Percentiles rank a stretch among this genome's conserved stretches.
These are phyloP conservation scores for Glaucidium brasilianum DNA, from an alignment of 2,113 vertebrate genomes.

Conservation along the genomic window DNA sequence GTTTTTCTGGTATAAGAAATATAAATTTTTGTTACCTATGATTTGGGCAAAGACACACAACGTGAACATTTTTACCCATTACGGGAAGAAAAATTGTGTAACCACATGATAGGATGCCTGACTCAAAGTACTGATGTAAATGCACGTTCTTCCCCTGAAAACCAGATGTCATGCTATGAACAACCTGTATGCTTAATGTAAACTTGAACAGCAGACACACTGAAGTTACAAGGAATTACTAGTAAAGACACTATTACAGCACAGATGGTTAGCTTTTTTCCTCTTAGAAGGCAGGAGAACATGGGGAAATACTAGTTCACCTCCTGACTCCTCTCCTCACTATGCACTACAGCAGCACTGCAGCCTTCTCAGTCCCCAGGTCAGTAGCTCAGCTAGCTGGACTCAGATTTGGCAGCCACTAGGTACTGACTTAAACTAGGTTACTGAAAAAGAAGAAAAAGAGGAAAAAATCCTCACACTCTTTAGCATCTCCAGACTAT, in stretches of 20 bases:
- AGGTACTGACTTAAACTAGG: background rate
- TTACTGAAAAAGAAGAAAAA: background rate
- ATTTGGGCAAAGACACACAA: background rate
- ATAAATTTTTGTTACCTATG: background rate
- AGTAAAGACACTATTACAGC: background rate
- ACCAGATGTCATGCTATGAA: background rate
- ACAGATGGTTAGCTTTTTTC: background rate
- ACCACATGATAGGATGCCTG: background rate
- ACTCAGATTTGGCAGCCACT: background rate
- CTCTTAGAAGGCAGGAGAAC: background rate
- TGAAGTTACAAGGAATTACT: background rate
- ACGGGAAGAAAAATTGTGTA: background rate
- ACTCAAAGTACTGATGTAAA: background rate
- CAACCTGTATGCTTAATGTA: background rate
- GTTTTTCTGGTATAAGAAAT: background rate
- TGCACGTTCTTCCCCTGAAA: background rate
- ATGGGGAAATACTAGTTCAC: background rate
- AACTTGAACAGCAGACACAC: background rate
- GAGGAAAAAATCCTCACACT: background rate
- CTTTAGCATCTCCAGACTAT: background rate
- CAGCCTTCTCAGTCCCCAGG: background rate
- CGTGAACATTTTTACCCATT: background rate
- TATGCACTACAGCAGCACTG: background rate
- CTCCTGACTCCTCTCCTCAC: background rate
- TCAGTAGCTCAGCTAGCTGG: background rate